These are phyloP conservation scores for Oryctes rhinoceros DNA, from an alignment of 1,140 invertebrate genomes.

Conservation along the genomic window DNA sequence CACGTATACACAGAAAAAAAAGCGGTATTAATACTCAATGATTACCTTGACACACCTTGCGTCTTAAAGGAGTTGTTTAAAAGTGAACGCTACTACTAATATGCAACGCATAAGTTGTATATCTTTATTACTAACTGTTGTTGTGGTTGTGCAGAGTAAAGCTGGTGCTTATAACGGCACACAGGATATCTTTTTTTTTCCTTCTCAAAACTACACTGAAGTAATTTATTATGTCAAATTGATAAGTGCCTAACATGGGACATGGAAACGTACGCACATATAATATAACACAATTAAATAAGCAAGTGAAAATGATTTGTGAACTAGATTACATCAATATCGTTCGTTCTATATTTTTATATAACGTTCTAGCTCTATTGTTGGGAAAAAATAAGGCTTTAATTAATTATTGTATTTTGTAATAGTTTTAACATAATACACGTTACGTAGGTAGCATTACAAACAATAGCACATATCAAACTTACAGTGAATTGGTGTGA, in stretches of 20 bases:
- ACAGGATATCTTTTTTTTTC: not conserved
- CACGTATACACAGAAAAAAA: not conserved
- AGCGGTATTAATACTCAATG: not conserved
- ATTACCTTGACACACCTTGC: constrained; percentile 25
- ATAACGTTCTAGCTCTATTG: not conserved
- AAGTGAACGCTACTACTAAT: not conserved
- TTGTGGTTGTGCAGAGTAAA: not conserved
- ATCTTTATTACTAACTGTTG: constrained; percentile 15
- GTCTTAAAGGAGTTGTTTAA: not conserved
- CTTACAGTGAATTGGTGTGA: too few relatives aligned
- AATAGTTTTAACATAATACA: not conserved
- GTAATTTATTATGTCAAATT: not conserved
- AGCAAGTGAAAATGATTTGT: constrained; percentile 2
- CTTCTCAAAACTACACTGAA: not conserved
- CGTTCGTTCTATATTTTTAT: not conserved
- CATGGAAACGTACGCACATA: not conserved
- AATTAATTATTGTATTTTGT: constrained; percentile 21
- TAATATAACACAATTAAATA: not conserved
- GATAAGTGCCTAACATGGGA: not conserved
- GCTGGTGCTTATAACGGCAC: not conserved
- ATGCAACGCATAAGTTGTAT: not conserved
- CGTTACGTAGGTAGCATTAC: not conserved
- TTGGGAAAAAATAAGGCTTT: not conserved
- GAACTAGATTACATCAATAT: constrained; percentile 1
- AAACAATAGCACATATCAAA: not conserved